Base-by-base conservation (phyloP, 2,888 invertebrate genomes). In the Aphodius granarius region DNA sequence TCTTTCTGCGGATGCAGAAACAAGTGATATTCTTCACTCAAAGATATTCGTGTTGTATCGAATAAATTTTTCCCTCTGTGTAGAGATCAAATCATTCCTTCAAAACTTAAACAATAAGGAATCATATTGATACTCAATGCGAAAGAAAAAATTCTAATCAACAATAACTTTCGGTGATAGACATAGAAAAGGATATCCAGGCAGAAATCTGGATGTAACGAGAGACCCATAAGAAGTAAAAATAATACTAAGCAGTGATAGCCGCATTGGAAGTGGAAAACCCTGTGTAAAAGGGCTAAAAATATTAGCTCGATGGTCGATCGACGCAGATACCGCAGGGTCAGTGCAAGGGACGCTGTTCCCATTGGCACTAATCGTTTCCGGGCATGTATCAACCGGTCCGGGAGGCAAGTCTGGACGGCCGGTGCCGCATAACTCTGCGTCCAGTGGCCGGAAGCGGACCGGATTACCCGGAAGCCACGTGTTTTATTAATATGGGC, bases 261-360 rank as follows among this genome's bases (percentile, higher is more conserved):
- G 6, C 13, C 83, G 82, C 83, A 79, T 84, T 84, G 84, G 83
- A 85, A 84, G 84, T 84, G 81, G 81, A 82, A 83, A 84, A 85
- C 9, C 2, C 43, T 13, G 43, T n/a, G n/a, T n/a, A 43, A 43
- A 6, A 13, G 43, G 43, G 85, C 87, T 87, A 87, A 86, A 86
- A 87, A 86, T 87, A 86, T 87, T 86, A 43, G n/a, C n/a, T n/a
- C n/a, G n/a, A 86, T 86, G 86, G 86, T 82, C 84, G 86, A 87
- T 87, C 86, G 84, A 83, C 86, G 84, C 83, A 86, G 87, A 87
- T 86, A 87, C 84, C 85, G 84, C 84, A 84, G 86, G 85, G 86
- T 86, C 86, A 84, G 83, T 20, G 19, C 19, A 21, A 9, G 20
- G 9, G 82, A 80, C 80, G 82, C 81, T 79, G 81, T 79, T 77